phyloP scores from a whole-genome alignment of 2,797 vertebrate species.

The Smutsia gigantea region DNA sequence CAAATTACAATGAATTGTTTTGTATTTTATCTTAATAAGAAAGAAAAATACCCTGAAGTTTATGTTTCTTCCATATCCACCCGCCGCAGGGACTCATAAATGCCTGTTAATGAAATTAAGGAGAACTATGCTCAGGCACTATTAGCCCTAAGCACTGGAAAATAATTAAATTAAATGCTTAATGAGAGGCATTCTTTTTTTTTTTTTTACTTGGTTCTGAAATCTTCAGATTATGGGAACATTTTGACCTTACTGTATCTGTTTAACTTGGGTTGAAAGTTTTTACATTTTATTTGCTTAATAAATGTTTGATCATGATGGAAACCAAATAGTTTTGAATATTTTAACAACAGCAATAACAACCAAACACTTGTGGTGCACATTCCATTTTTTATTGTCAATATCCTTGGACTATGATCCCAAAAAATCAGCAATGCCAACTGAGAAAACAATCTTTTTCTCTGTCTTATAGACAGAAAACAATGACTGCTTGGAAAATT shows the following conservation, averaged over 20 bases:
- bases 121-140: conserved; percentile 59
- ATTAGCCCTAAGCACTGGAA: conserved; percentile 72
- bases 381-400: neutral
- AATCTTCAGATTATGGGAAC: conserved; percentile 58
- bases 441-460: neutral
- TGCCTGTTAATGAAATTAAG: conserved; percentile 78
- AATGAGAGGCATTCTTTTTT: conserved; percentile 63
- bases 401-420: neutral
- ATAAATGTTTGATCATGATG: neutral
- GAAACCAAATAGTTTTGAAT: neutral
- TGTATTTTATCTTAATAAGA: conserved; percentile 74
- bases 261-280: conserved; percentile 27
- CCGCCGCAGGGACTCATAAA: conserved; percentile 75
- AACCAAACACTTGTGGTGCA: neutral
- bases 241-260: conserved; percentile 55
- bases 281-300: conserved; percentile 38
- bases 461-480: neutral
- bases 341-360: neutral
- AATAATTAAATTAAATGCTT: conserved; percentile 81
- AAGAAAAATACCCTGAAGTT: conserved; percentile 70
- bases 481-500: neutral
- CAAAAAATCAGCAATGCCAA: neutral
- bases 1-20: conserved; percentile 67
- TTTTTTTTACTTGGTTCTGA: neutral
- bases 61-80: conserved; percentile 73